phyloP scores from a whole-genome alignment of 2,888 invertebrate genomes.

The Folsomia manolachei region DNA sequence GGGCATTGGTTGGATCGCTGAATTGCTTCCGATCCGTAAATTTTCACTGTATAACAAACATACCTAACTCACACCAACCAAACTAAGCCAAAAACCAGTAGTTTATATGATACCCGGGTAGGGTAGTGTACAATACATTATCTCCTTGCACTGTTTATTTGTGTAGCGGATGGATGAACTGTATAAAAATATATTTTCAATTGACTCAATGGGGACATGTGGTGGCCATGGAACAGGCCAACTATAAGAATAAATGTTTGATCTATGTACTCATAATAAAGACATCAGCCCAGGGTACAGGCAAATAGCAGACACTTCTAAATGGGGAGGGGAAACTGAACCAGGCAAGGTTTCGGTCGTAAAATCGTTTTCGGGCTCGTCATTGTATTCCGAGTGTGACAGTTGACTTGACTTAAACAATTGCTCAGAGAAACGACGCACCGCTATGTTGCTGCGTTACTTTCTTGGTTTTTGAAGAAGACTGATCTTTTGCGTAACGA shows the following conservation, averaged over 20 bases:
- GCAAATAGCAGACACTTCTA: neutral
- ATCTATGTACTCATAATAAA: slow-evolving; percentile 21
- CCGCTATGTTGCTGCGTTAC: too few species aligned
- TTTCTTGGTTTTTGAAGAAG: too few species aligned
- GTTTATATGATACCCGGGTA: too few species aligned
- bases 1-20: too few species aligned
- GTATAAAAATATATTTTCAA: slow-evolving; percentile 17
- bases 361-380: neutral
- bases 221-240: slow-evolving; percentile 28
- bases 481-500: too few species aligned
- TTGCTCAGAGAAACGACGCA: neutral
- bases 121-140: neutral
- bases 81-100: too few species aligned
- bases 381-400: neutral
- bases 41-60: too few species aligned
- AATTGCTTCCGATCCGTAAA: neutral
- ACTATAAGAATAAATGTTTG: slow-evolving; percentile 16
- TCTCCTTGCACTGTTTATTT: neutral
- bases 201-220: slow-evolving; percentile 38
- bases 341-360: neutral
- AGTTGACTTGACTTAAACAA: neutral
- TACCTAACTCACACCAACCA: too few species aligned
- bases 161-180: neutral
- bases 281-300: slow-evolving; percentile 16
- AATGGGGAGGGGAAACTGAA: neutral